Conservation (phyloP, 1,140 invertebrate genomes). For the Pomacea maculata region DNA sequence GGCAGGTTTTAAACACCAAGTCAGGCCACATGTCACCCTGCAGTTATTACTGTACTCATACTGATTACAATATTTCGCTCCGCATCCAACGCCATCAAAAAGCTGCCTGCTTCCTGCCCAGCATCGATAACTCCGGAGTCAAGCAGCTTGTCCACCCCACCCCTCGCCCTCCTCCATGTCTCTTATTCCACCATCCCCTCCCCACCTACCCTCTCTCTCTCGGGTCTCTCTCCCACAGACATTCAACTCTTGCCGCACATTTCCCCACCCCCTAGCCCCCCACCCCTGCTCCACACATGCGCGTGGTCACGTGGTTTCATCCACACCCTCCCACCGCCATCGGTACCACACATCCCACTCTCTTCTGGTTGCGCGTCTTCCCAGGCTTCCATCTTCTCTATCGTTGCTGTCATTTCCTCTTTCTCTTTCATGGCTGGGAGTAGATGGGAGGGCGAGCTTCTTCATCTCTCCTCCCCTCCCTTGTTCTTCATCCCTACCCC, state of each 20-base stretch:
- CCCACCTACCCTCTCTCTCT: background rate
- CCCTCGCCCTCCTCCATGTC: background rate
- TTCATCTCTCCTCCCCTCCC: constrained; percentile 13
- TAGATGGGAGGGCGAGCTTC: background rate
- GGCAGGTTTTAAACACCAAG: background rate
- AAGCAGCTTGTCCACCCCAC: background rate
- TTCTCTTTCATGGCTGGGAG: constrained; percentile 9
- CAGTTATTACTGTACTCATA: background rate
- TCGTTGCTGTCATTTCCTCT: too few species aligned
- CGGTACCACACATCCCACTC: too few species aligned
- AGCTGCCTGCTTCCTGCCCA: background rate
- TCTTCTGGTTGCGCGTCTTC: too few species aligned
- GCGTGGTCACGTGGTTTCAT: too few species aligned
- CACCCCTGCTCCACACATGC: too few species aligned
- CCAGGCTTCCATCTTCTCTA: too few species aligned
- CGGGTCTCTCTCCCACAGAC: background rate
- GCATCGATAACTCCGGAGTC: background rate
- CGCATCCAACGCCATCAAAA: background rate
- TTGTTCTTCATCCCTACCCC: constrained; percentile 6
- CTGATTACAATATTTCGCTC: background rate
- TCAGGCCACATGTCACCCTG: background rate
- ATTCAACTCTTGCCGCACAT: too few species aligned
- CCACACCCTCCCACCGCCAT: too few species aligned
- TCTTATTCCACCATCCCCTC: background rate
- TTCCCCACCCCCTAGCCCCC: too few species aligned